A percentile compares a stretch with the other conserved stretches of the same genome.
These are phyloP conservation scores for Eutolmus rufibarbis DNA, from an alignment of 2,888 invertebrate species.

Conservation along the genomic window DNA sequence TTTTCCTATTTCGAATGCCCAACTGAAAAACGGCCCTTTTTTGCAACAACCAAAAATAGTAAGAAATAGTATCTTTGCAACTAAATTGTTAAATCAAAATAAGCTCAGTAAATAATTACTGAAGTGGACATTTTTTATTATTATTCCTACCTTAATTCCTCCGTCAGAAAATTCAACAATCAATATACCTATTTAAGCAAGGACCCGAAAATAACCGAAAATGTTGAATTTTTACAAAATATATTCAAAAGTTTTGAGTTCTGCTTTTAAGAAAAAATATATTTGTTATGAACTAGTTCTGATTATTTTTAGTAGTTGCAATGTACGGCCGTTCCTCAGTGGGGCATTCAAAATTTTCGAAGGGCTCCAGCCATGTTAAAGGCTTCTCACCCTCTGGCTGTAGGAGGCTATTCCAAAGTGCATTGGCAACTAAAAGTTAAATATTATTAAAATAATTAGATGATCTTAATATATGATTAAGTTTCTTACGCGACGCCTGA, in stretches of 20 bases:
- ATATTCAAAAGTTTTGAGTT: no score
- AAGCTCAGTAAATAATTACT: no score
- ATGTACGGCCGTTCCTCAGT: slow-evolving; percentile 56
- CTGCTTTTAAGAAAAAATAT: neutral
- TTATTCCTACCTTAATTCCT: no score
- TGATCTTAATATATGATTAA: neutral
- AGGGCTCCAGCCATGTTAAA: slow-evolving; percentile 51
- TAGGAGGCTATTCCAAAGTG: slow-evolving; percentile 70
- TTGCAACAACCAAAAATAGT: slow-evolving; percentile 56
- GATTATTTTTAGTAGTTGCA: slow-evolving; percentile 55
- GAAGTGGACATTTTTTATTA: no score
- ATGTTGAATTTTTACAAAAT: neutral
- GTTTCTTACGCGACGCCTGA: slow-evolving; percentile 65
- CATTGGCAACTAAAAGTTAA: slow-evolving; percentile 62
- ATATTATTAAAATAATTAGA: neutral
- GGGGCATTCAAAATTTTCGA: slow-evolving; percentile 57
- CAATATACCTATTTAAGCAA: no score
- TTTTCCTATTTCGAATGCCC: slow-evolving; percentile 58
- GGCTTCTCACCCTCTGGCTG: slow-evolving; percentile 66
- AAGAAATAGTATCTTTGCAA: neutral
- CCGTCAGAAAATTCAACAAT: no score
- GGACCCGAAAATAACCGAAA: no score
- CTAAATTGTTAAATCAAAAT: no score
- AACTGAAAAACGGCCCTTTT: slow-evolving; percentile 55
- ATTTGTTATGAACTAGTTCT: neutral